Base-by-base conservation (phyloP, 2,888 invertebrate species). In the Hipparchia semele region DNA sequence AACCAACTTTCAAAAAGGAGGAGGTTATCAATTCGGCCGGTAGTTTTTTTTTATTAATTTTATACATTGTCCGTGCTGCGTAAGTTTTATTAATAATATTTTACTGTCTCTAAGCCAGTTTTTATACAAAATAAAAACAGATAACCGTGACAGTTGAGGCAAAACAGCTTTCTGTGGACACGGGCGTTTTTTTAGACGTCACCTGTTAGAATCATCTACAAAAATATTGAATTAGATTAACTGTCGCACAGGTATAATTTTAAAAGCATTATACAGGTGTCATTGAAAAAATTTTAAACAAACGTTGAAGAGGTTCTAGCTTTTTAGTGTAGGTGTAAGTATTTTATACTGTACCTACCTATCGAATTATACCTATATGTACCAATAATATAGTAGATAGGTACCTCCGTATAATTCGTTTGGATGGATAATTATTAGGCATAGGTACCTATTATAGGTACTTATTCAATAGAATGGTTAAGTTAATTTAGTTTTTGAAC, bases 101-200 rank as follows among this genome's bases (percentile, higher is more conserved):
- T 53, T 65, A 51, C 51, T 33, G 23, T 51, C 23, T 71, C 58
- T 64, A 66, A 67, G 71, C 8, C 68, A 68, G 23, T 69, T 69
- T 79, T 82, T 85, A 84, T 83, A 62, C 80, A 86, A 84, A 83
- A 85, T 76, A 90, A 88, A 90, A 89, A 87, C 85, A 84, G 89
- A 91, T 88, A 89, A 79, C 81, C 87, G 87, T 85, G 91, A 91
- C 92, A 91, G 92, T 91, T 89, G 91, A 90, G 83, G 84, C 81
- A 83, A 86, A 90, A 90, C 89, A 87, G 87, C 85, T 87, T 85
- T 88, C 84, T 81, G 85, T 88, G 90, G 91, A 86, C 88, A 89
- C 87, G 87, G 86, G 86, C 83, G 81, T 90, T 91, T 92, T 92
- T 90, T 88, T 79, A 74, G 76, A 72, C 79, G 76, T 80, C 92